Evolutionary conservation across 2,113 vertebrate genomes (phyloP).

Genomic region (Pseudorectes ferrugineus): DNA sequence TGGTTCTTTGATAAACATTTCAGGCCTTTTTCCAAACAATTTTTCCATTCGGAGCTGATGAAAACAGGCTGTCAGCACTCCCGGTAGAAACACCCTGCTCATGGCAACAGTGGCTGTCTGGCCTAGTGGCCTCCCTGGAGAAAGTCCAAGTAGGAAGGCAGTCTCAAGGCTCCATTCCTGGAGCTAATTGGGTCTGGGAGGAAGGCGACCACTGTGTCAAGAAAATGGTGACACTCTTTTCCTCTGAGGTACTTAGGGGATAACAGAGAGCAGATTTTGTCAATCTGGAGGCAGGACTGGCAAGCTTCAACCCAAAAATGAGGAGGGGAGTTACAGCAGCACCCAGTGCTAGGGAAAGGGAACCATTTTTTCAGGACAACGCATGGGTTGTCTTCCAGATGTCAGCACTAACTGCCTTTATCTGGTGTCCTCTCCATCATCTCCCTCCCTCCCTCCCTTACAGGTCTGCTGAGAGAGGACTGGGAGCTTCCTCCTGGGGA

Average conservation of each 20-base stretch:
- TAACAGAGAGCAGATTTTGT: neutral
- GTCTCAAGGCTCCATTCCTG: neutral
- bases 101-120: conserved; percentile 21
- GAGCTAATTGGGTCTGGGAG: neutral
- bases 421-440: neutral
- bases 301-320: neutral
- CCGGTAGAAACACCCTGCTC: neutral
- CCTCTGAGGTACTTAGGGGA: neutral
- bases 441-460: neutral
- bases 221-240: neutral
- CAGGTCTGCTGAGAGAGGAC: neutral
- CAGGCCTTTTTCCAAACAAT: conserved; percentile 59
- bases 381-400: neutral
- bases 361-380: neutral
- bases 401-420: neutral
- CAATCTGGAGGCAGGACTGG: neutral
- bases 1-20: conserved; percentile 60
- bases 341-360: neutral
- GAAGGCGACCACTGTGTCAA: neutral
- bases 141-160: conserved; percentile 23
- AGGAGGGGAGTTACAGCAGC: neutral
- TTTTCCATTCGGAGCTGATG: conserved; percentile 38
- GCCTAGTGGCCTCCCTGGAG: conserved; percentile 40
- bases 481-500: neutral
- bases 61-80: conserved; percentile 62